These are phyloP conservation scores for Anolis apletophallus DNA, from an alignment of 2,797 vertebrate species.

Conservation along the genomic window DNA sequence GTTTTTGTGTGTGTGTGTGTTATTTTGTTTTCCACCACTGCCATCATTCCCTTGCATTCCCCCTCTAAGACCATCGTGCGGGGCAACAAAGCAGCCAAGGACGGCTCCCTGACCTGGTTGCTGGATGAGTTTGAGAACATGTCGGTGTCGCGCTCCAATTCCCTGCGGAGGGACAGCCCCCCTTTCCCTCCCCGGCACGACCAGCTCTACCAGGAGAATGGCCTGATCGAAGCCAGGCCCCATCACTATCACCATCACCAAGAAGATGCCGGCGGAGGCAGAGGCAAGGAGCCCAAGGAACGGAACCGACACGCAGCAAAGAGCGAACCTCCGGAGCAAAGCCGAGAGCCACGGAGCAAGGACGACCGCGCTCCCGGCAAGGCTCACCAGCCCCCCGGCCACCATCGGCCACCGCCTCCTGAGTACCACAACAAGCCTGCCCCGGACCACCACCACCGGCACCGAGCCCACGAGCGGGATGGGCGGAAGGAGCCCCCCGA, in stretches of 20 bases:
- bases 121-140: constrained; percentile 93
- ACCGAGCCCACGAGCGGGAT: constrained; percentile 55
- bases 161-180: constrained; percentile 89
- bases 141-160: constrained; percentile 95
- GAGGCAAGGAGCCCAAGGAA: constrained; percentile 25
- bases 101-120: constrained; percentile 91
- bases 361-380: constrained; percentile 62
- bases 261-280: neutral
- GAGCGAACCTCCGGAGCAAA: constrained; percentile 64
- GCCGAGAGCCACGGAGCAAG: constrained; percentile 61
- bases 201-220: constrained; percentile 75
- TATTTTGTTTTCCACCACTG: constrained; percentile 11
- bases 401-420: constrained; percentile 69
- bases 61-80: constrained; percentile 88
- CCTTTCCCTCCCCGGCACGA: constrained; percentile 80
- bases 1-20: constrained; percentile 36
- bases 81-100: constrained; percentile 87
- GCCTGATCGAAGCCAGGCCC: constrained; percentile 44
- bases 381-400: constrained; percentile 58
- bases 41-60: constrained; percentile 25
- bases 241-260: neutral
- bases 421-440: constrained; percentile 59
- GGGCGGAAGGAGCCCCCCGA: constrained; percentile 69
- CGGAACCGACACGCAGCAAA: neutral
- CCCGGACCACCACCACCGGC: constrained; percentile 73